A percentile compares a stretch with the other conserved stretches of the same genome.
phyloP scores from a whole-genome alignment of 2,888 invertebrate species.

The Orthosia gothica region DNA sequence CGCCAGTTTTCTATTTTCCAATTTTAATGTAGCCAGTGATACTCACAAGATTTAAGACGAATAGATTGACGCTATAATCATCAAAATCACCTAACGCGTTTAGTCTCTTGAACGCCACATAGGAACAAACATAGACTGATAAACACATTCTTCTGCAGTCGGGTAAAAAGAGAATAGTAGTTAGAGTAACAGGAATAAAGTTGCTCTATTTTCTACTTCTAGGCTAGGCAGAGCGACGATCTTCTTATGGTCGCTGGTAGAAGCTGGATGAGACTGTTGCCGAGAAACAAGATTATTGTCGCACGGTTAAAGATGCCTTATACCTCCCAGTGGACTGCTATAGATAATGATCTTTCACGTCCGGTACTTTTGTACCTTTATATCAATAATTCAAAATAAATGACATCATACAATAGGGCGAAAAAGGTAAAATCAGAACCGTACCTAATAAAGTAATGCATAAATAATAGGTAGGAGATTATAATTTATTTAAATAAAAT shows the following conservation, averaged over 20 bases:
- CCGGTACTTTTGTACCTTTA: neutral
- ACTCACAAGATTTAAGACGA: too few relatives aligned
- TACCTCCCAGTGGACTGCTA: neutral
- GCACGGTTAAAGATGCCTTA: neutral
- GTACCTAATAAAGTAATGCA: too few relatives aligned
- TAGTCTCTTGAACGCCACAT: too few relatives aligned
- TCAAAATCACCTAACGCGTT: too few relatives aligned
- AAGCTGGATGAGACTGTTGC: neutral
- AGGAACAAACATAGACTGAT: too few relatives aligned
- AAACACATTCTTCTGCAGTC: too few relatives aligned
- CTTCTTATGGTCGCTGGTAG: neutral
- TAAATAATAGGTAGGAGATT: neutral
- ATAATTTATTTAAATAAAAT: neutral
- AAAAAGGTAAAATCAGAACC: neutral
- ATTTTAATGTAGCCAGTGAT: too few relatives aligned
- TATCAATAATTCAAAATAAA: neutral
- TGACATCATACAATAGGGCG: neutral
- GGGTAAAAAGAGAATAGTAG: neutral
- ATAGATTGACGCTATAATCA: too few relatives aligned
- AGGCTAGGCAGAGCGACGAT: neutral
- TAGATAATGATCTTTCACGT: neutral
- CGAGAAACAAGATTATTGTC: neutral
- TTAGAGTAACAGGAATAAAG: neutral
- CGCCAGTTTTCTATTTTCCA: too few relatives aligned
- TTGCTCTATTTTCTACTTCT: neutral